Percentiles rank a stretch among this genome's conserved stretches.
phyloP scores from a whole-genome alignment of 2,113 vertebrate genomes.

The Scomber colias region DNA sequence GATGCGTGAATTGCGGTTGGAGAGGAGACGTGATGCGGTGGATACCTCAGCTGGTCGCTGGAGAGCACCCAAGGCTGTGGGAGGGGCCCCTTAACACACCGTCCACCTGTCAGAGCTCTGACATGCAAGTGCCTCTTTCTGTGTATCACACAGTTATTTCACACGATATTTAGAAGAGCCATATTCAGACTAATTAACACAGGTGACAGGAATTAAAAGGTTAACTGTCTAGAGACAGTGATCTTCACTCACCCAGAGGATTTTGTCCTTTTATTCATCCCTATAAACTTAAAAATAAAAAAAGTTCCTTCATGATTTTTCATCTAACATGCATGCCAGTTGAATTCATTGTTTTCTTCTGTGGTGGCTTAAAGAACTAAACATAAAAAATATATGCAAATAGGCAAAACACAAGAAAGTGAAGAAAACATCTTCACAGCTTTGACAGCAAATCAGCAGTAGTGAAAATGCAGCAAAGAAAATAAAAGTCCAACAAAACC shows the following conservation, averaged over 20 bases:
- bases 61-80: constrained; percentile 41
- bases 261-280: neutral
- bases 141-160: constrained; percentile 11
- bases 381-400: no score
- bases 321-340: no score
- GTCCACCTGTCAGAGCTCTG: constrained; percentile 64
- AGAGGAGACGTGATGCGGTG: constrained; percentile 47
- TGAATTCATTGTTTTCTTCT: no score
- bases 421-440: no score
- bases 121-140: constrained; percentile 20
- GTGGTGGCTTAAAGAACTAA: no score
- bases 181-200: neutral
- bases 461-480: no score
- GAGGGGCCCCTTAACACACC: constrained; percentile 27
- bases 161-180: neutral
- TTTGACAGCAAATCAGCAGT: no score
- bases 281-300: no score
- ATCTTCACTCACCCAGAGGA: neutral
- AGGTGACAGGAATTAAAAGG: neutral
- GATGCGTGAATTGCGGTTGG: constrained; percentile 77
- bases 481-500: no score
- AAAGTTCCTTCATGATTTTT: no score
- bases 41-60: constrained; percentile 40
- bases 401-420: no score
- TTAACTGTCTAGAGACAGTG: neutral